phyloP scores from a whole-genome alignment of 2,797 vertebrate genomes.

The Stomatorhinus walkeri region DNA sequence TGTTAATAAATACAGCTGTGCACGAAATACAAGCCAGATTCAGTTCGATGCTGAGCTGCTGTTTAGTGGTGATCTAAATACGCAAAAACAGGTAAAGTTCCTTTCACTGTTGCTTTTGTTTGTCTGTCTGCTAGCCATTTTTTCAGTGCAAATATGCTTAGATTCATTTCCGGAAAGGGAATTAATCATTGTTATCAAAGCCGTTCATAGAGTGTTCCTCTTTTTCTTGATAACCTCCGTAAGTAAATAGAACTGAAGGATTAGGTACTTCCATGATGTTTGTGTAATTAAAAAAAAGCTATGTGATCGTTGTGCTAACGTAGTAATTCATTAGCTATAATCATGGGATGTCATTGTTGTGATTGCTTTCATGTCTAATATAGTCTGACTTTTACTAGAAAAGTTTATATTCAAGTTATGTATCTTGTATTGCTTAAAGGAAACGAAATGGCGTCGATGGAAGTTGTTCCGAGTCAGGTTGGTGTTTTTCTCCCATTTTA shows the following conservation, averaged over 20 bases:
- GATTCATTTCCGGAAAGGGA: background rate
- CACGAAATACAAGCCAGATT: rapidly evolving
- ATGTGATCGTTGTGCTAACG: background rate
- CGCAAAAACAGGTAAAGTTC: background rate
- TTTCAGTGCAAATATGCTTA: background rate
- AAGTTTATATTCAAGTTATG: background rate
- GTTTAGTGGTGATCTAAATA: rapidly evolving
- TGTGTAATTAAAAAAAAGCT: background rate
- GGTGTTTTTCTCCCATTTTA: conserved; percentile 20
- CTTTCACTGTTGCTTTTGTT: background rate
- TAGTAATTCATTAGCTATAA: background rate
- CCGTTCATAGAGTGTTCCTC: background rate
- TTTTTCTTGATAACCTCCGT: background rate
- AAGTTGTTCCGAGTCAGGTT: conserved; percentile 46
- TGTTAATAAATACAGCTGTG: background rate
- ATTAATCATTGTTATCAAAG: background rate
- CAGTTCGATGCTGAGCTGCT: rapidly evolving
- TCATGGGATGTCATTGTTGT: background rate
- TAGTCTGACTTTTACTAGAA: background rate
- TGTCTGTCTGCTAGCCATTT: background rate
- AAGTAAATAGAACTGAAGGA: background rate
- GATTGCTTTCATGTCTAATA: background rate
- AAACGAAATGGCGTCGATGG: conserved; percentile 45
- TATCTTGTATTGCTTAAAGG: background rate
- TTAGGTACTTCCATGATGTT: background rate